A percentile compares a stretch with the other conserved stretches of the same genome.
Conservation (phyloP, 2,888 invertebrate genomes). For the Graphium colonna region DNA sequence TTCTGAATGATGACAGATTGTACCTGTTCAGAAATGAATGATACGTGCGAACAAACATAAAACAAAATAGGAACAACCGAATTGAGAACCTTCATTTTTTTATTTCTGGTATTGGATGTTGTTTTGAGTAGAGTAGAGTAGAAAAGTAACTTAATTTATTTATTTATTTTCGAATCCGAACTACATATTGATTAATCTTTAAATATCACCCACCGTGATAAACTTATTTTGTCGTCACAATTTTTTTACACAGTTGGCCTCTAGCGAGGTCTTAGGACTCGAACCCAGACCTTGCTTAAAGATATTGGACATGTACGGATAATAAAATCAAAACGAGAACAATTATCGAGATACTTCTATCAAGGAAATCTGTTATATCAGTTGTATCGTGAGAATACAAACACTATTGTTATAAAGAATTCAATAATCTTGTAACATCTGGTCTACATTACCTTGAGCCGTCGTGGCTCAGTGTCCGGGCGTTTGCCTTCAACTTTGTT, state of each 20-base stretch:
- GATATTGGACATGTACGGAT: background rate
- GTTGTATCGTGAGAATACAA: background rate
- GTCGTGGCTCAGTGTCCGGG: too few species aligned
- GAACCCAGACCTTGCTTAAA: background rate
- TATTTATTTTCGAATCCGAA: too few species aligned
- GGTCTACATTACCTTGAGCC: background rate
- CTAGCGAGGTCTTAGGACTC: background rate
- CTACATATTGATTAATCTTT: too few species aligned
- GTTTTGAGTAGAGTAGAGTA: background rate
- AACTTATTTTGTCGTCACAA: background rate
- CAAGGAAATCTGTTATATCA: background rate
- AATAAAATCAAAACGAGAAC: conserved; percentile 1
- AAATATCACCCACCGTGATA: background rate
- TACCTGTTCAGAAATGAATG: too few species aligned
- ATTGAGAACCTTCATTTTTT: background rate
- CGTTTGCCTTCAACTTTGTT: too few species aligned
- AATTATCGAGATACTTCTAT: background rate
- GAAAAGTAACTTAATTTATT: background rate
- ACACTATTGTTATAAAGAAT: background rate
- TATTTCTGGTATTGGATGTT: background rate
- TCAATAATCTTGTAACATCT: background rate
- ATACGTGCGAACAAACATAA: too few species aligned
- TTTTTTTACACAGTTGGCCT: background rate
- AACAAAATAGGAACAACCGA: background rate
- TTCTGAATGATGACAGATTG: too few species aligned